Conservation (phyloP, 2,113 vertebrate species). For the Hydrochoerus hydrochaeris region DNA sequence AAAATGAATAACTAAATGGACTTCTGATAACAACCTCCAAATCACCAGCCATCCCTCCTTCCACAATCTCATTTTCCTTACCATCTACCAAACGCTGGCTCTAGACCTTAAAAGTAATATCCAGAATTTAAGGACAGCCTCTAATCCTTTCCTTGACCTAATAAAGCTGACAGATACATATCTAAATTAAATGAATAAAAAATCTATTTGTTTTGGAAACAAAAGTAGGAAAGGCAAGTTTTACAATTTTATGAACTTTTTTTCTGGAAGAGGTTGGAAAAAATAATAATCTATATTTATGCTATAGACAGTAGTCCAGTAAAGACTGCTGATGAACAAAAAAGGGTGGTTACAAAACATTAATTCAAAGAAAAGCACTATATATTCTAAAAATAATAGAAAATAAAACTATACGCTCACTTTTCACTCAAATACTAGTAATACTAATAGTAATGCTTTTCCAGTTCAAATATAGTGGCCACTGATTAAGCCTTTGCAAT, state of each 20-base stretch:
- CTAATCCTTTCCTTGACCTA: not conserved
- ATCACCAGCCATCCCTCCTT: not conserved
- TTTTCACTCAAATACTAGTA: constrained; percentile 42
- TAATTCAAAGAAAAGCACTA: constrained; percentile 27
- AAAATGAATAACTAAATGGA: not conserved
- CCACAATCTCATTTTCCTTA: not conserved
- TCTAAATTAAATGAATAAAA: constrained; percentile 28
- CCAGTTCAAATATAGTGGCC: not conserved
- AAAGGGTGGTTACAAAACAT: not conserved
- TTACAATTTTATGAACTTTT: not conserved
- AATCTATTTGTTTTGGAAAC: not conserved
- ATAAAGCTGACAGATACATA: not conserved
- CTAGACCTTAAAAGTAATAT: not conserved
- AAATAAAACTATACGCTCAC: not conserved
- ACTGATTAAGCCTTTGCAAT: not conserved
- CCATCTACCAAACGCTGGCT: not conserved
- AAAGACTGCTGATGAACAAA: not conserved
- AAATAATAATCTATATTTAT: constrained; percentile 8
- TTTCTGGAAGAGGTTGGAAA: not conserved
- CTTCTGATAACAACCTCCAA: not conserved
- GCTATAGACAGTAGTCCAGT: not conserved
- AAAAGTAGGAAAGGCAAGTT: not conserved
- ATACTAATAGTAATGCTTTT: not conserved
- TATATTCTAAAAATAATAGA: not conserved
- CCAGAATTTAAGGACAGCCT: not conserved